These are phyloP conservation scores for Wiebesia pumilae DNA, from an alignment of 1,140 invertebrate genomes.

Conservation along the genomic window DNA sequence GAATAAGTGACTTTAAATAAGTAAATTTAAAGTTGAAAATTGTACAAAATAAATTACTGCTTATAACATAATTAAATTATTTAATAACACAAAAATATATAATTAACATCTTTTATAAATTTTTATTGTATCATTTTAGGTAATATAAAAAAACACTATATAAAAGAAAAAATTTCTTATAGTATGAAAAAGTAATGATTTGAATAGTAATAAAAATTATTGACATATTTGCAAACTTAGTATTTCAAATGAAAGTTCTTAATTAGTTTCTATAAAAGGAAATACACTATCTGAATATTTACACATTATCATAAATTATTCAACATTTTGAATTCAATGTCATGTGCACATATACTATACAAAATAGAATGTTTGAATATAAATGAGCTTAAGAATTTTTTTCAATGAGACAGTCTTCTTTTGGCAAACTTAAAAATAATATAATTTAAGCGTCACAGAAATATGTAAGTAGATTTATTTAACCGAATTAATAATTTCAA, in stretches of 20 bases:
- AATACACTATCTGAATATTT: constrained; percentile 20
- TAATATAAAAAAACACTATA: no score
- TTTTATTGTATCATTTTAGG: no score
- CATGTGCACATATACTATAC: constrained; percentile 41
- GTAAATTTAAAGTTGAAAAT: no score
- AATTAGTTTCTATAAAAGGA: constrained; percentile 5
- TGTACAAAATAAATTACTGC: no score
- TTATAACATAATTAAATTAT: no score
- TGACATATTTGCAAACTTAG: background rate
- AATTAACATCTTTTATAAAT: no score
- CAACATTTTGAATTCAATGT: constrained; percentile 17
- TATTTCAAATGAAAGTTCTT: background rate
- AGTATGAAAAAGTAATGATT: background rate
- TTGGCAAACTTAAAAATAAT: constrained; percentile 60
- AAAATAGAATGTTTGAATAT: constrained; percentile 58
- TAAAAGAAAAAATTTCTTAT: background rate
- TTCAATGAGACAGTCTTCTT: constrained; percentile 51
- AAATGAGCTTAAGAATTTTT: constrained; percentile 57
- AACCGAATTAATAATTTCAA: background rate
- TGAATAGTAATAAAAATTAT: background rate
- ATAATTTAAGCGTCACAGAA: background rate
- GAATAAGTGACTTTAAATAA: no score
- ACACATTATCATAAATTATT: constrained; percentile 24
- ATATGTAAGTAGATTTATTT: background rate
- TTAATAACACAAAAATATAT: no score